phyloP scores from a whole-genome alignment of 1,140 invertebrate genomes.

The Pteromalus puparum region DNA sequence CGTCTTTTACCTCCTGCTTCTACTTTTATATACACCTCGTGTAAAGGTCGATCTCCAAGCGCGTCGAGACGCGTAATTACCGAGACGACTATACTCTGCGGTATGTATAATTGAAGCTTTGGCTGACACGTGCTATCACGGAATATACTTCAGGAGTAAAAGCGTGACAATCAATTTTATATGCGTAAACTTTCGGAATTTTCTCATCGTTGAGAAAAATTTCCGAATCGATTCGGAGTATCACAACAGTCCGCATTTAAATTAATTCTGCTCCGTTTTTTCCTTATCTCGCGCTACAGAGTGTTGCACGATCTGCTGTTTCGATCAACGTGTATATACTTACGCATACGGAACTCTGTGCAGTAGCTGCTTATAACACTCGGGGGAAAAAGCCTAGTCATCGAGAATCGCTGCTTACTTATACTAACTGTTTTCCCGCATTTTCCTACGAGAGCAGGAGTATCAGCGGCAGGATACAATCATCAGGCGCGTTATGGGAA shows the following conservation, averaged over 20 bases:
- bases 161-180: too few relatives aligned
- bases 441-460: not conserved
- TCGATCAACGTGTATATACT: too few relatives aligned
- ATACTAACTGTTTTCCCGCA: not conserved
- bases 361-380: too few relatives aligned
- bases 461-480: not conserved
- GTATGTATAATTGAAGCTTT: not conserved
- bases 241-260: not conserved
- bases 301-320: too few relatives aligned
- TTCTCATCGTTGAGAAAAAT: too few relatives aligned
- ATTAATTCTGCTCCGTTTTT: constrained; percentile 22
- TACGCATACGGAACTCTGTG: too few relatives aligned
- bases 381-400: not conserved
- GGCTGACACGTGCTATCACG: too few relatives aligned
- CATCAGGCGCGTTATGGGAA: not conserved
- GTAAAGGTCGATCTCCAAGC: constrained; percentile 5
- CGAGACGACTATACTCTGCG: too few relatives aligned
- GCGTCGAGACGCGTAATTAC: not conserved
- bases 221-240: too few relatives aligned
- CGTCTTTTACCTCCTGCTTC: too few relatives aligned
- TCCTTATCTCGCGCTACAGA: constrained; percentile 14
- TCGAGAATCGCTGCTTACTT: not conserved
- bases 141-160: too few relatives aligned
- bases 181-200: too few relatives aligned
- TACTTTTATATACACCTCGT: not conserved